A percentile compares a stretch with the other conserved stretches of the same genome.
Conservation (phyloP, 2,113 vertebrate genomes). For the Protobothrops flavoviridis region DNA sequence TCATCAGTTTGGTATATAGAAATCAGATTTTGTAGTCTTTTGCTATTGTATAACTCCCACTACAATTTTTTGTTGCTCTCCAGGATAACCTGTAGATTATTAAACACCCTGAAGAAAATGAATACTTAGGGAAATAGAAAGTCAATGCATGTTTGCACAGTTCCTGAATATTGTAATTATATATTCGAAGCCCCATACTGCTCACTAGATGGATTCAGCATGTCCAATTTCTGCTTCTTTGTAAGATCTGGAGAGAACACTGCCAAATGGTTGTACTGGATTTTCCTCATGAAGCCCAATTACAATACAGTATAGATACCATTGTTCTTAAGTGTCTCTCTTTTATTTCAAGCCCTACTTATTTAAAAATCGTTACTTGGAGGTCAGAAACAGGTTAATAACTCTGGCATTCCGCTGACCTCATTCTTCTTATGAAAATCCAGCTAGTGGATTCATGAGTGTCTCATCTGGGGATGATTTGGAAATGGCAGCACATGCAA, state of each 20-base stretch:
- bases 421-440: constrained; percentile 10
- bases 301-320: background rate
- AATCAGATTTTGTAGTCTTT: constrained; percentile 19
- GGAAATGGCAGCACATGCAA: constrained; percentile 16
- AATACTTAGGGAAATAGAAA: background rate
- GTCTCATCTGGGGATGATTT: constrained; percentile 1
- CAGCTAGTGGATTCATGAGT: constrained; percentile 8
- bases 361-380: background rate
- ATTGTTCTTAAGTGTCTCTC: background rate
- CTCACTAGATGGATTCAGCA: background rate
- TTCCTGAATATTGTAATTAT: background rate
- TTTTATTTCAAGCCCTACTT: constrained; percentile 10
- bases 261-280: background rate
- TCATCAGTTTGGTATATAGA: background rate
- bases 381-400: constrained; percentile 25
- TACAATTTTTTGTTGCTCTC: background rate
- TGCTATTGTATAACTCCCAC: background rate
- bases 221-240: background rate
- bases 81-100: constrained; percentile 8
- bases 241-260: background rate
- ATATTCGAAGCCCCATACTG: background rate
- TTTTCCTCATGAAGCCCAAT: background rate
- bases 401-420: constrained; percentile 12
- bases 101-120: constrained; percentile 18
- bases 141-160: background rate